Base-by-base conservation (phyloP, 1,140 invertebrate species). In the Oedothorax gibbosus region DNA sequence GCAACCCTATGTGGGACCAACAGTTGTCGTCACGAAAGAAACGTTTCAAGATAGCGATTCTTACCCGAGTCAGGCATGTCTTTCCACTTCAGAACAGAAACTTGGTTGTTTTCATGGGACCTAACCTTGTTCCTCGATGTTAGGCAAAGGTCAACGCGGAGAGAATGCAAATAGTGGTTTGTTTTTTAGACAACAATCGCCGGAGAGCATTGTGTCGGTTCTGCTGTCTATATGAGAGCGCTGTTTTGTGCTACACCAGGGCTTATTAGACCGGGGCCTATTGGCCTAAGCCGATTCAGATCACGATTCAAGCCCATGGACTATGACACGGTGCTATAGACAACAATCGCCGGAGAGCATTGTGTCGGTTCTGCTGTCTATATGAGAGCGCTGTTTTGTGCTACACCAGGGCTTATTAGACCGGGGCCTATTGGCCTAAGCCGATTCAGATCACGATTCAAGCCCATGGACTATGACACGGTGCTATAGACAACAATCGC, bases 121-220 rank as follows among this genome's bases (percentile, higher is more conserved):
- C 20, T 57, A 69, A 72, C 80, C 80, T 82, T 82, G 80, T 60
- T 15, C 62, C 73, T 53, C 69, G 66, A 60, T 21, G 18, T 21
- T 66, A 71, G 68, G 51, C 80, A 73, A 76, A 84, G 81, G 81
- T 84, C 81, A 76, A 73, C 69, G 80, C 53, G 80, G 72, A 14
- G 80, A 9, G 49, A 18, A 76, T 84, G 81, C 72, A 84, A 84
- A 84, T 82, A 82, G 57, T 53, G 64, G 68, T 57, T 11, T 35
- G 50, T 60, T 76, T 76, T 54, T 65, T 56, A 54, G 56, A 84
- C 57, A 76, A 68, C 56, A 79, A 68, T 50, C 35, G 53, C 50
- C 14, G 15, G 14, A 65, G 54, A 60, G 53, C 50, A 21, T 57
- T 57, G 69, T 71, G 18, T 49, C n/a, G 54, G 51, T 71, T n/a